Percentiles rank a stretch among this genome's conserved stretches.
These are phyloP conservation scores for Ptyas mucosa DNA, from an alignment of 2,113 vertebrate genomes.

Conservation along the genomic window DNA sequence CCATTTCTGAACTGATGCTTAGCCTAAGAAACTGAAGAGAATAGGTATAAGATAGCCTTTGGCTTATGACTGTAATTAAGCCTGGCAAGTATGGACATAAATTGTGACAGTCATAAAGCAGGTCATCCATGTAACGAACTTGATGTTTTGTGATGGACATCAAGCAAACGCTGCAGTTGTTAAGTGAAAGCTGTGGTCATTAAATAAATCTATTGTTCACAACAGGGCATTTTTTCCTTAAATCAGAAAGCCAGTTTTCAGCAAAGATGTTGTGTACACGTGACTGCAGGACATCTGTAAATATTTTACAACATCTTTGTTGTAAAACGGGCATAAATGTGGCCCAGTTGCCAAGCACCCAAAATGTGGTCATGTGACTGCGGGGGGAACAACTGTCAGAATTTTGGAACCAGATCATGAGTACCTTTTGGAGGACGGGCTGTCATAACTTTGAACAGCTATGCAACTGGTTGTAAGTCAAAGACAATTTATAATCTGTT, in stretches of 20 bases:
- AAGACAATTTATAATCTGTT: neutral
- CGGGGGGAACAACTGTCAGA: neutral
- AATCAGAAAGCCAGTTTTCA: neutral
- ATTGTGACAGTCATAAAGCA: neutral
- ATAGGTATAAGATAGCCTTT: neutral
- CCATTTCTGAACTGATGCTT: neutral
- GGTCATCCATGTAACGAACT: neutral
- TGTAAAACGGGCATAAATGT: neutral
- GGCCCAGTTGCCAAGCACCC: neutral
- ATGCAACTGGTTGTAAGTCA: too few relatives aligned
- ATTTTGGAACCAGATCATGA: neutral
- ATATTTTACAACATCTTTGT: neutral
- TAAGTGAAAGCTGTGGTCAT: neutral
- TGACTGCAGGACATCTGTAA: neutral
- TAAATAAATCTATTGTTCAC: neutral
- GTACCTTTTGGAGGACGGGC: neutral
- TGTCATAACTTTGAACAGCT: neutral
- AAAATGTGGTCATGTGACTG: neutral
- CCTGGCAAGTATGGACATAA: neutral
- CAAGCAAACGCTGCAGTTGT: neutral
- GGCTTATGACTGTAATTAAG: neutral
- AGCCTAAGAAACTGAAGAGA: neutral
- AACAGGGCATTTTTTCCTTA: neutral
- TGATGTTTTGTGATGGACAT: neutral
- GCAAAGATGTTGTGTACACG: neutral